These are phyloP conservation scores for Charanyca ferruginea DNA, from an alignment of 2,888 invertebrate species.

Conservation along the genomic window DNA sequence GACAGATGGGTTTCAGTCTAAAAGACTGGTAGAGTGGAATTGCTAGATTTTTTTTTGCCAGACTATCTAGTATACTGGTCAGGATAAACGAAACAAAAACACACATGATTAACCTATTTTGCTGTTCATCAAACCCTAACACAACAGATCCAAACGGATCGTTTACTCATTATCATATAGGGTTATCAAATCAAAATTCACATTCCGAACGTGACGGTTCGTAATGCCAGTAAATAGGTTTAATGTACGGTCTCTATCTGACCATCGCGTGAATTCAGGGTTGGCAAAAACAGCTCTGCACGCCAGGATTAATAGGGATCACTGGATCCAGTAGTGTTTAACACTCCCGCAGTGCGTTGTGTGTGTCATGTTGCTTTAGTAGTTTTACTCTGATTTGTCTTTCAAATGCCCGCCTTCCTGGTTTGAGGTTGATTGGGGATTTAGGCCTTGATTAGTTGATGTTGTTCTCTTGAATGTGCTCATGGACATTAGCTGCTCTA, in stretches of 20 bases:
- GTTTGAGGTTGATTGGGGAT: slow-evolving; percentile 28
- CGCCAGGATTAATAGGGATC: slow-evolving; percentile 75
- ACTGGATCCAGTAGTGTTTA: slow-evolving; percentile 59
- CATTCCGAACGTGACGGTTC: slow-evolving; percentile 55
- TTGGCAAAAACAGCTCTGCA: slow-evolving; percentile 73
- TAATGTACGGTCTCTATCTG: slow-evolving; percentile 72
- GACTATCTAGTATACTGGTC: not conserved
- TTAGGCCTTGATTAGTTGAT: slow-evolving; percentile 23
- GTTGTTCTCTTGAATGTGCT: not conserved
- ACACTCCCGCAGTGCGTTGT: slow-evolving; percentile 51
- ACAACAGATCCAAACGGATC: slow-evolving; percentile 30
- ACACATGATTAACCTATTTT: slow-evolving; percentile 23
- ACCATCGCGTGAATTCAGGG: slow-evolving; percentile 70
- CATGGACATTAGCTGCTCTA: slow-evolving; percentile 7
- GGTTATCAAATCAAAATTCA: slow-evolving; percentile 61
- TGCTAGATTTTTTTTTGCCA: not conserved
- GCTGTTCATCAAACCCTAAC: slow-evolving; percentile 17
- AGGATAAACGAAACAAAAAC: slow-evolving; percentile 18
- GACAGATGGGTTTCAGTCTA: not conserved
- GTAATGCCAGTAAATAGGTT: slow-evolving; percentile 49
- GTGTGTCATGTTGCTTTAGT: slow-evolving; percentile 23
- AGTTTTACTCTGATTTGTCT: slow-evolving; percentile 41
- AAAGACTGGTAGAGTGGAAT: not conserved
- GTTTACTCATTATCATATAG: slow-evolving; percentile 58
- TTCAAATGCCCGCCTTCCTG: slow-evolving; percentile 16